Percentiles rank a stretch among this genome's conserved stretches.
These are phyloP conservation scores for Chamaetylas fuelleborni DNA, from an alignment of 2,113 vertebrate genomes.

Conservation along the genomic window DNA sequence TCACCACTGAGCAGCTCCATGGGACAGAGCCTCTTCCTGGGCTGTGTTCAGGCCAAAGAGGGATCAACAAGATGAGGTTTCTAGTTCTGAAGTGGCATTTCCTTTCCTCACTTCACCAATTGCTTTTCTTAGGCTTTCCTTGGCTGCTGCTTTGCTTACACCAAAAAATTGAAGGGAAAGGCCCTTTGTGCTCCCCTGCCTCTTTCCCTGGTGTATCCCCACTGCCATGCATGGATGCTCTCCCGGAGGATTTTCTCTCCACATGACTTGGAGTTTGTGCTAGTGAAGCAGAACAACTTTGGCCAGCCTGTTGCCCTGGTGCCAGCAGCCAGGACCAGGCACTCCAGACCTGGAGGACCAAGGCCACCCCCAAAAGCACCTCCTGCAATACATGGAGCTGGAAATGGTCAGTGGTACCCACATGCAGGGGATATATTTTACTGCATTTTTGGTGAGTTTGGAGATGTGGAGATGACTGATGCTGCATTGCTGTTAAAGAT, in stretches of 20 bases:
- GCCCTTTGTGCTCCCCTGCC: background rate
- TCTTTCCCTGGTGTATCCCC: background rate
- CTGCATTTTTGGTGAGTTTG: background rate
- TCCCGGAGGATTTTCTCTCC: background rate
- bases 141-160: background rate
- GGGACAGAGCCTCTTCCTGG: rapidly evolving
- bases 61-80: background rate
- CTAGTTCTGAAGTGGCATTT: background rate
- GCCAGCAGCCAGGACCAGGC: background rate
- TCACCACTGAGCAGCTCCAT: background rate
- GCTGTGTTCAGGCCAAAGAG: background rate
- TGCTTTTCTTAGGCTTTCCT: background rate
- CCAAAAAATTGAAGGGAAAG: background rate
- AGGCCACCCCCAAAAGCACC: background rate
- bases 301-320: background rate
- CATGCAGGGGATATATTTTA: background rate
- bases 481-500: background rate
- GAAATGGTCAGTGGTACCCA: background rate
- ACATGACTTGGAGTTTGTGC: background rate
- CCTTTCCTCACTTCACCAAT: background rate
- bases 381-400: background rate
- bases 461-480: background rate
- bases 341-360: background rate
- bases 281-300: background rate
- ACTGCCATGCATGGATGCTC: rapidly evolving